These are phyloP conservation scores for Sapayoa aenigma DNA, from an alignment of 2,113 vertebrate species.

Conservation along the genomic window DNA sequence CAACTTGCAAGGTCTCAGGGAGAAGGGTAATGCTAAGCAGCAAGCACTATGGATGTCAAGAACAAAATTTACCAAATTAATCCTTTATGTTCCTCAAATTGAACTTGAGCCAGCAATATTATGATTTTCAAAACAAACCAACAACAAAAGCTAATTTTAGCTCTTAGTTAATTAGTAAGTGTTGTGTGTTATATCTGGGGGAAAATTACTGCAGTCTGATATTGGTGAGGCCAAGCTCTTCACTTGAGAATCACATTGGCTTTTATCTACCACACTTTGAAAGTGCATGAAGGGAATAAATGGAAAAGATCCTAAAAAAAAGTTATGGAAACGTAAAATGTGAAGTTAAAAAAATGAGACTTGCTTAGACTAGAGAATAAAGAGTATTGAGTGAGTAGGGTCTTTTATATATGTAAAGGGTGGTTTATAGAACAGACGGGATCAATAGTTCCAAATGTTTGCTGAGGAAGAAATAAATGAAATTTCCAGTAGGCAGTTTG, in stretches of 20 bases:
- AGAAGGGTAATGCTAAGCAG: neutral
- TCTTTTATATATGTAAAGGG: neutral
- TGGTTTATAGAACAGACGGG: neutral
- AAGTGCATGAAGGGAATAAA: neutral
- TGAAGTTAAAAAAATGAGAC: neutral
- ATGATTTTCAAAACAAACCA: neutral
- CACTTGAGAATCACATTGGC: neutral
- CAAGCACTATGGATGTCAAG: neutral
- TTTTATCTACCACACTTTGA: neutral
- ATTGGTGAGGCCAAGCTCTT: neutral
- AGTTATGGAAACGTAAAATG: neutral
- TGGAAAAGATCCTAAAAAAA: neutral
- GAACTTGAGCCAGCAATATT: neutral
- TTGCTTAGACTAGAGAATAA: neutral
- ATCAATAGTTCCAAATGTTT: neutral
- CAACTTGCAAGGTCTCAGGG: neutral
- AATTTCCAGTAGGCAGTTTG: neutral
- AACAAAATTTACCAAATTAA: neutral
- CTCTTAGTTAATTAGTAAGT: neutral
- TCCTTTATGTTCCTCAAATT: neutral
- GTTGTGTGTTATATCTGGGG: neutral
- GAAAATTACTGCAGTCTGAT: neutral
- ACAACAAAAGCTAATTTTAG: neutral
- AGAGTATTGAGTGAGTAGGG: neutral
- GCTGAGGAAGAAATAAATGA: neutral